Evolutionary conservation across 2,888 invertebrate genomes (phyloP), one percentile per base, ranked within the genome.

Genomic region (Gibbula magus): DNA sequence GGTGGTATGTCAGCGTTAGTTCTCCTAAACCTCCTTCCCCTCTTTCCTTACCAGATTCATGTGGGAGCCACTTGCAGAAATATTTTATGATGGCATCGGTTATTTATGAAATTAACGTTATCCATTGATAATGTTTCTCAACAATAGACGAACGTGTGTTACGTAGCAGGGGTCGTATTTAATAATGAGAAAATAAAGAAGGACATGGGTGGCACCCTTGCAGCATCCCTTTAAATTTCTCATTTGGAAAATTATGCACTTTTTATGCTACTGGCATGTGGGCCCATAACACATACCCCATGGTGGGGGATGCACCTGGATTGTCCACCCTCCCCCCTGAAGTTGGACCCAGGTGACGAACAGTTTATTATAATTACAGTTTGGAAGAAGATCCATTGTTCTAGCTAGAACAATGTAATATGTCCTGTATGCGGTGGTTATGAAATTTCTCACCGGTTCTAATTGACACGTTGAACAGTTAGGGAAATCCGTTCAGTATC

Each of bases 91-190:
- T 39, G 32, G n/a, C 39, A 32, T 20, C 39, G 32, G 32, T 39
- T 35, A 70, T 70, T 70, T 39, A 70, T 70, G 70, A 32, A 70
- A 35, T 70, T 70, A 35, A 70, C 70, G 35, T 70, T 35, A 70
- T 70, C 70, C 70, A 70, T 35, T 70, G 39, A 70, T 39, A 70
- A 70, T 70, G n/a, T 35, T 70, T 35, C 70, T 70, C 20, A 70
- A 70, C 35, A 70, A 70, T 70, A 70, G 35, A 32, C 39, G 70
- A 20, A 39, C 70, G 70, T 70, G 70, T 32, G 70, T 39, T 70
- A 35, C 70, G 20, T 70, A 16, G 39, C 39, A 32, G 70, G 70
- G 70, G 70, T 70, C 35, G 39, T 35, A 39, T 70, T 35, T 10
- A 70, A 35, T 35, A 70, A 70, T 39, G 70, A 70, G 70, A 32